Percentiles rank a stretch among this genome's conserved stretches.
Evolutionary conservation across 2,113 vertebrate species (phyloP).

Genomic region (Channa argus): DNA sequence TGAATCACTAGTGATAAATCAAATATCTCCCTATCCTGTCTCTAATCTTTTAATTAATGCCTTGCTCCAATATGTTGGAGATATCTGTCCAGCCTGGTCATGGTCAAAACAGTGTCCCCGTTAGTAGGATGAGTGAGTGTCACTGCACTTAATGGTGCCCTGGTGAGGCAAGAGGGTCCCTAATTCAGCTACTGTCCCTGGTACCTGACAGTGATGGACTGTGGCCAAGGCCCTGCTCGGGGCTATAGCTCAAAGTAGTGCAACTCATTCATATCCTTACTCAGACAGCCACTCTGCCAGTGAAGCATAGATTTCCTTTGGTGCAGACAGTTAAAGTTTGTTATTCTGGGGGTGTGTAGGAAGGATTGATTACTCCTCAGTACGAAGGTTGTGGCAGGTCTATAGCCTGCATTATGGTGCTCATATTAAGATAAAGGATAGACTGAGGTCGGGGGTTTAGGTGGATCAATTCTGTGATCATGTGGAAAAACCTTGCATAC

Average conservation of each 20-base stretch:
- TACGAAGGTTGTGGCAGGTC: neutral
- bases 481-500: neutral
- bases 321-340: constrained; percentile 45
- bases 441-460: neutral
- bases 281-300: constrained; percentile 34
- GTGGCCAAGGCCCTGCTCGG: constrained; percentile 30
- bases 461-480: constrained; percentile 25
- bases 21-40: constrained; percentile 45
- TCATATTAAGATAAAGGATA: constrained; percentile 20
- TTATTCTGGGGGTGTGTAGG: constrained; percentile 36
- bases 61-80: constrained; percentile 35
- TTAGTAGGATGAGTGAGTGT: constrained; percentile 51
- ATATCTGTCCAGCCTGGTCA: constrained; percentile 48
- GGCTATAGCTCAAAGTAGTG: constrained; percentile 40
- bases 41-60: constrained; percentile 52
- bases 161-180: constrained; percentile 33
- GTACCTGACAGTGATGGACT: constrained; percentile 62
- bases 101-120: constrained; percentile 15
- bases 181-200: constrained; percentile 57
- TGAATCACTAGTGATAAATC: constrained; percentile 59
- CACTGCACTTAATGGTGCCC: constrained; percentile 30
- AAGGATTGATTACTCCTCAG: constrained; percentile 44
- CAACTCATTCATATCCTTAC: constrained; percentile 48
- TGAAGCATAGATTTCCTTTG: constrained; percentile 36
- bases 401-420: constrained; percentile 12